These are phyloP conservation scores for Odontamblyopus rebecca DNA, from an alignment of 2,797 vertebrate genomes.

Conservation along the genomic window DNA sequence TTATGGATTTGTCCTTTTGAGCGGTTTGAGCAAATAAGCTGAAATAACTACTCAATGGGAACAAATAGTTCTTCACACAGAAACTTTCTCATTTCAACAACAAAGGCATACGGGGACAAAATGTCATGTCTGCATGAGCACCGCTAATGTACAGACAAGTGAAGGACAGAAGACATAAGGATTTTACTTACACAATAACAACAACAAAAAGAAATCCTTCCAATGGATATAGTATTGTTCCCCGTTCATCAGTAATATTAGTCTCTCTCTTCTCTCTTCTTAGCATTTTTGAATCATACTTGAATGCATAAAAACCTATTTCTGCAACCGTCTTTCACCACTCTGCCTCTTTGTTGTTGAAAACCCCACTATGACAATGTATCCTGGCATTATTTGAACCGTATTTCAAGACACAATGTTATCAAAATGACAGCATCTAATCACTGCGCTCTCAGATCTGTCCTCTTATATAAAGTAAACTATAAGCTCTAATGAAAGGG, in stretches of 20 bases:
- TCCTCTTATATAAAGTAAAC: conserved; percentile 9
- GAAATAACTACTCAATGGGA: not conserved
- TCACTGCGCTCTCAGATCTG: not conserved
- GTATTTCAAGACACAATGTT: conserved; percentile 22
- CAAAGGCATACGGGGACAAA: not conserved
- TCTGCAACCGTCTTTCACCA: not conserved
- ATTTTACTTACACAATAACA: not conserved
- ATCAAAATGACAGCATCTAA: conserved; percentile 30
- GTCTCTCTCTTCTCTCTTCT: not conserved
- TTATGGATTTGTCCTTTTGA: not conserved
- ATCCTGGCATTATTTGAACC: conserved; percentile 8
- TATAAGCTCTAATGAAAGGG: conserved; percentile 30
- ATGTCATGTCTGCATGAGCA: not conserved
- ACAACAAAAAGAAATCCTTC: not conserved
- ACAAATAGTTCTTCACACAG: not conserved
- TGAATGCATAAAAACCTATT: not conserved
- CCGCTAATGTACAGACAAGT: not conserved
- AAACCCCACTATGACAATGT: conserved; percentile 17
- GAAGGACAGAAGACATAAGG: not conserved
- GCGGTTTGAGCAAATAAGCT: not conserved
- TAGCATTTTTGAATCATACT: not conserved
- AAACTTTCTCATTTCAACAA: not conserved
- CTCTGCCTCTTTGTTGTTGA: not conserved
- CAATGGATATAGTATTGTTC: not conserved
- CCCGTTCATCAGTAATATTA: not conserved